These are phyloP conservation scores for Zenarchopterus dispar DNA, from an alignment of 2,797 vertebrate genomes.

Conservation along the genomic window DNA sequence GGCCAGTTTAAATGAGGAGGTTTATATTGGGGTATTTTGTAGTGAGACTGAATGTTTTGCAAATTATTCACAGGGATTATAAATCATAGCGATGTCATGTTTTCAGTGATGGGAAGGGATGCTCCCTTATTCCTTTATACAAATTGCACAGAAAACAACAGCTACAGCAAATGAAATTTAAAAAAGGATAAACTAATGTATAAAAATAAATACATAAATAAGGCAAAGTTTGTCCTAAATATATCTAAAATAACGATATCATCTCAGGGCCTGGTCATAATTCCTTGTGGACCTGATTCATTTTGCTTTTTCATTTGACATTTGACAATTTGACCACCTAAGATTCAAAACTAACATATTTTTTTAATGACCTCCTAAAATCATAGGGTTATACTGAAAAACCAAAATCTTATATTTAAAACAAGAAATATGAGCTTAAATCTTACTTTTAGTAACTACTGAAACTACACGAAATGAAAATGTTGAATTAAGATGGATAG, in stretches of 20 bases:
- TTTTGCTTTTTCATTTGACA: slow-evolving; percentile 21
- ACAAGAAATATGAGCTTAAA: too few species aligned
- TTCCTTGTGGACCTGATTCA: slow-evolving; percentile 26
- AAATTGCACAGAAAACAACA: slow-evolving; percentile 78
- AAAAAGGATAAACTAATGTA: slow-evolving; percentile 64
- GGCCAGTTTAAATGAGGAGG: slow-evolving; percentile 67
- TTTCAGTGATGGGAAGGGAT: slow-evolving; percentile 64
- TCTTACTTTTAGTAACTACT: too few species aligned
- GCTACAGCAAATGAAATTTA: slow-evolving; percentile 71
- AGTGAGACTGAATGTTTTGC: slow-evolving; percentile 69
- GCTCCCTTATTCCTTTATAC: slow-evolving; percentile 68
- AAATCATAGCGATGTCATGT: slow-evolving; percentile 73
- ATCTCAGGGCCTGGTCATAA: slow-evolving; percentile 32
- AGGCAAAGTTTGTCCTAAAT: slow-evolving; percentile 59
- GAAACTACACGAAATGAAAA: too few species aligned
- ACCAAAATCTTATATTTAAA: too few species aligned
- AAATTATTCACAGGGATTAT: slow-evolving; percentile 77
- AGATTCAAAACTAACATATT: too few species aligned
- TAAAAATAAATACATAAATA: slow-evolving; percentile 33
- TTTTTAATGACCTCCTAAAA: too few species aligned
- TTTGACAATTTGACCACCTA: too few species aligned
- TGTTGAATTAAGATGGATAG: too few species aligned
- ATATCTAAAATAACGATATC: slow-evolving; percentile 56
- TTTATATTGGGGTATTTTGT: slow-evolving; percentile 58
- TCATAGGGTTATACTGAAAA: too few species aligned